Evolutionary conservation across 2,113 vertebrate species (phyloP).

Genomic region (Ifrita kowaldi): DNA sequence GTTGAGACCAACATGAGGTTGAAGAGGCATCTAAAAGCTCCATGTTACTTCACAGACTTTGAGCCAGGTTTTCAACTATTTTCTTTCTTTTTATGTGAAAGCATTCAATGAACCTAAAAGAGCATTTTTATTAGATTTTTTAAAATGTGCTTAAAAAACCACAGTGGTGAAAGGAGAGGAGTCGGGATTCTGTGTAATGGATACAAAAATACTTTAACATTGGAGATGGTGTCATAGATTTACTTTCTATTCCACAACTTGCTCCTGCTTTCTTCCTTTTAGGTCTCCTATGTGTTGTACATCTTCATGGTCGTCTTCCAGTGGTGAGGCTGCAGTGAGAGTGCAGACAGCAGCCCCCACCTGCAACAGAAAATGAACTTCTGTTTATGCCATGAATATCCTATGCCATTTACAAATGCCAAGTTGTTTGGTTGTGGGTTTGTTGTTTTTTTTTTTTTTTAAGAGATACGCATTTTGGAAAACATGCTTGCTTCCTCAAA

Average conservation of each 20-base stretch:
- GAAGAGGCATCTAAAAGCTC: background rate
- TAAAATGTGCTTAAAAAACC: background rate
- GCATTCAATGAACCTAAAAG: background rate
- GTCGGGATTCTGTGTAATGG: background rate
- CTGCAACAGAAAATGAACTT: background rate
- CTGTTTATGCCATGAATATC: background rate
- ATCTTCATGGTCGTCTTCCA: background rate
- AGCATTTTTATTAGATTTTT: background rate
- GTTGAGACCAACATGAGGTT: background rate
- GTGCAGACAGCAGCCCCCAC: background rate
- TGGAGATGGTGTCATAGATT: background rate
- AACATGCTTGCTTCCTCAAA: background rate
- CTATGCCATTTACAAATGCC: background rate
- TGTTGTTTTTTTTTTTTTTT: background rate
- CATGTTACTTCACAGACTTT: background rate
- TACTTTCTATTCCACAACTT: background rate
- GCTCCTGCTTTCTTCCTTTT: background rate
- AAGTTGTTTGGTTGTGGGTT: background rate
- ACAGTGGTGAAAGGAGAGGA: background rate
- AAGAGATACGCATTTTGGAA: background rate
- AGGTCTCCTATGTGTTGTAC: accelerated
- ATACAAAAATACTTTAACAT: background rate
- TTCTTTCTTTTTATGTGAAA: background rate
- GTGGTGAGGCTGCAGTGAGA: background rate
- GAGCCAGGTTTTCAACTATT: background rate